Evolutionary conservation across 2,797 vertebrate genomes (phyloP), one percentile per base, ranked within the genome.

Genomic region (Myripristis murdjan): DNA sequence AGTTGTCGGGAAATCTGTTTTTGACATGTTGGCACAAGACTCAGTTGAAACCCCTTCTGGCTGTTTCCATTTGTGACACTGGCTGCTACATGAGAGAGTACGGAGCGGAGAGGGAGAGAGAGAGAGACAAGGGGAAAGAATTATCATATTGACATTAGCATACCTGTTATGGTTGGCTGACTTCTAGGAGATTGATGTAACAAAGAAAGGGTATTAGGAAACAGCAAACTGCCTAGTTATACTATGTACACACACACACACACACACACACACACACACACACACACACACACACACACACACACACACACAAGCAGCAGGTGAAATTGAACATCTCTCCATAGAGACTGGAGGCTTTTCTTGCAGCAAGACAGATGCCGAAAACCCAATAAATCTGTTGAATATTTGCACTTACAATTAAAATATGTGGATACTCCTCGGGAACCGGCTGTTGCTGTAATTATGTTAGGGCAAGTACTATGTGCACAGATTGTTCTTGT

Each of bases 181-280:
- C 20, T 53, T 76, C 24, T n/a, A 4, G 24, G 24, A 65, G 53
- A 35, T 55, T 60, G 22, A 15, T 39, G 37, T 74, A 69, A 74
- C 61, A 65, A 71, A 74, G 55, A 77, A 37, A 58, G 53, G 44
- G 35, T 58, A 44, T 43, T 31, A 16, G n/a, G 20, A 14, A 55
- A 49, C 41, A 20, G 60, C 70, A 90, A 83, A 85, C 83, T 86
- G 79, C 68, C 79, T 64, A 52, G 39, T 28, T 51, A 47, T 60
- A 71, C 15, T 43, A 28, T 6, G 18, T 41, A 43, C 26, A 6
- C n/a, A 15, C 18, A 41, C 52, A 66, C 73, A 44, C 59, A 49
- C 33, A 64, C 8, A 18, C 47, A 41, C 47, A 55, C 51, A 46
- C 51, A 33, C 59, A 49, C 33, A 64, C 8, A 18, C 47, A 41